Percentiles rank a stretch among this genome's conserved stretches.
Conservation (phyloP, 2,797 vertebrate genomes). For the Chaetophractus vellerosus region DNA sequence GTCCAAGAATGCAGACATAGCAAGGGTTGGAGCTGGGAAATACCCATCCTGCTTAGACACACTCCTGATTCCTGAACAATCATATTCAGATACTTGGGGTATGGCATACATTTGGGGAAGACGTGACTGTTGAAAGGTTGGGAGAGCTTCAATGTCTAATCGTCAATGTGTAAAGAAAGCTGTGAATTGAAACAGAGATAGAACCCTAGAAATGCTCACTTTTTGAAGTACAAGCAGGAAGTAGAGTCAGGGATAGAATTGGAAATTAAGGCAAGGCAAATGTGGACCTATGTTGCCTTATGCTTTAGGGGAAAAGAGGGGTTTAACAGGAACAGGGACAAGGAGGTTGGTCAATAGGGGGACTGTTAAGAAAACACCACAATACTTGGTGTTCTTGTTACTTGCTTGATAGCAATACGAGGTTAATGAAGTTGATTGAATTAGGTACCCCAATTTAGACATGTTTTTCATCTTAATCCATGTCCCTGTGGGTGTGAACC, state of each 20-base stretch:
- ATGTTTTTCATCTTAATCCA: no score
- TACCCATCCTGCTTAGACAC: background rate
- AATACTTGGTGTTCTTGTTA: background rate
- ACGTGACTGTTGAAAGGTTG: background rate
- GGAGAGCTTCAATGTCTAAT: background rate
- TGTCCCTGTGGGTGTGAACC: no score
- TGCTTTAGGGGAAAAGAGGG: background rate
- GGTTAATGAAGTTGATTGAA: background rate
- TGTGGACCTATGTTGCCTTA: background rate
- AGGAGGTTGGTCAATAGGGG: background rate
- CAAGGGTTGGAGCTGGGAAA: background rate
- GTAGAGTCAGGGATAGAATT: background rate
- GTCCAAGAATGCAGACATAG: background rate
- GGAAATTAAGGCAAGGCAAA: background rate
- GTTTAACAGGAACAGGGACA: background rate
- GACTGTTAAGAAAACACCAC: background rate
- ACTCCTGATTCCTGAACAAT: background rate
- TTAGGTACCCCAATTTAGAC: no score
- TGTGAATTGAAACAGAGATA: background rate
- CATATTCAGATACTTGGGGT: background rate
- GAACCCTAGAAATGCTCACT: background rate
- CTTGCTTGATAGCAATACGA: background rate
- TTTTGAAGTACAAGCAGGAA: constrained; percentile 18
- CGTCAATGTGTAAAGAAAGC: background rate
- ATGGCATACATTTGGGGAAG: background rate